phyloP scores from a whole-genome alignment of 2,888 invertebrate species.

The Mechanitis messenoides region DNA sequence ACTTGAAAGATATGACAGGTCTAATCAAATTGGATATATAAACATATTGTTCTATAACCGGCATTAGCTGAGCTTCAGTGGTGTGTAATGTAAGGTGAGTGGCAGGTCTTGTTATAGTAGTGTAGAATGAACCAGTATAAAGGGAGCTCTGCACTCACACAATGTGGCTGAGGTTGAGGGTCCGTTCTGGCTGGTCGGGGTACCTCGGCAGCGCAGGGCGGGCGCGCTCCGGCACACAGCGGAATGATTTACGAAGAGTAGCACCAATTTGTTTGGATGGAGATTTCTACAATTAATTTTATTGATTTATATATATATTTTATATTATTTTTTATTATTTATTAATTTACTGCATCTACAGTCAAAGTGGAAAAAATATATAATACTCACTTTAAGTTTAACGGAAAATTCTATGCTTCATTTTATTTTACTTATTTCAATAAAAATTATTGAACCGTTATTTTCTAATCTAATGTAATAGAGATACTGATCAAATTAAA shows the following conservation, averaged over 20 bases:
- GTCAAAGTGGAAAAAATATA: too few relatives aligned
- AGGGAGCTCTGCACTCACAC: constrained; percentile 81
- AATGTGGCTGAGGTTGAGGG: constrained; percentile 95
- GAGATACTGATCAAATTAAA: too few relatives aligned
- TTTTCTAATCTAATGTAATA: too few relatives aligned
- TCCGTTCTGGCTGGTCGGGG: constrained; percentile 95
- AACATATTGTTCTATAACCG: too few relatives aligned
- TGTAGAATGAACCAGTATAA: neutral
- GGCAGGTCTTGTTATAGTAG: neutral
- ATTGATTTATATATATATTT: neutral
- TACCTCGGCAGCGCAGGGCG: constrained; percentile 89
- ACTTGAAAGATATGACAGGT: constrained; percentile 5
- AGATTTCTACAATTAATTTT: constrained; percentile 82
- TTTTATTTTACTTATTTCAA: too few relatives aligned
- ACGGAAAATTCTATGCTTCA: too few relatives aligned
- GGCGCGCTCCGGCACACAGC: constrained; percentile 95
- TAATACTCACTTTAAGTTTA: too few relatives aligned
- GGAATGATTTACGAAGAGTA: constrained; percentile 96
- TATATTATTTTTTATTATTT: neutral
- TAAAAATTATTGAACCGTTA: too few relatives aligned
- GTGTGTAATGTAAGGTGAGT: constrained; percentile 6
- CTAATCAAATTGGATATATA: too few relatives aligned
- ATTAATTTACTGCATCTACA: too few relatives aligned
- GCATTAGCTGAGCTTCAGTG: too few relatives aligned
- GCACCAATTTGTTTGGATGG: constrained; percentile 98